Evolutionary conservation across 37 sponge, comb jelly and placozoan species (phyloP), one percentile per base, ranked within the genome.

Genomic region (Aplysina aerophoba): DNA sequence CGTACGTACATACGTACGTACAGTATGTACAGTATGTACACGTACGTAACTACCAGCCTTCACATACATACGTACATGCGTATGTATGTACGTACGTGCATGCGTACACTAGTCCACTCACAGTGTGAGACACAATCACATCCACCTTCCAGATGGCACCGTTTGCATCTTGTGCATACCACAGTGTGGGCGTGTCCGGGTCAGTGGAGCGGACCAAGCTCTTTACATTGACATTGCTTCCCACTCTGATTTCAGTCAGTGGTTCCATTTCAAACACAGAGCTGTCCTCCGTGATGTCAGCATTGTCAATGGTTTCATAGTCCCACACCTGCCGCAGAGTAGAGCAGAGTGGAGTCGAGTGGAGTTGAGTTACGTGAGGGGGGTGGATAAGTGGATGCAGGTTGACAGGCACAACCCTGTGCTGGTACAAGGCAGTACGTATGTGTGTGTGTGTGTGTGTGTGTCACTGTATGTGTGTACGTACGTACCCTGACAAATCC

Each of bases 121-220:
- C 95, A 1, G 97, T 99, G 79, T 97, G 97, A 19, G 95, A 95
- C 5, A 89, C 90, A 5, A 91, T 85, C 38, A 96, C 85, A 86
- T 99, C 99, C 11, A 96, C 81, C 66, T 91, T 95, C 99, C 99
- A 99, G 28, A 99, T 96, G 58, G 91, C 95, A 35, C 99, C 99
- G 0, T 84, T 82, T 39, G 97, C 93, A 88, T 99, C 99, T 84
- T 98, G 99, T 62, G 89, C 97, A 64, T 93, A 93, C 99, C 99
- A 99, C 66, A 95, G 79, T 11, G 87, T 94, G 85, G 97, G 89
- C n/a, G 85, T 88, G 66, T 96, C 91, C 17, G 94, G 90, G 59
- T 99, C 90, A 35, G 81, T 84, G 25, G 87, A 88, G 24, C 89
- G 83, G 28, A 81, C 81, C 65, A 97, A 86, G 55, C 84, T 81